Base-by-base conservation (phyloP, 2,113 vertebrate genomes). In the Gnathonemus longibarbis region DNA sequence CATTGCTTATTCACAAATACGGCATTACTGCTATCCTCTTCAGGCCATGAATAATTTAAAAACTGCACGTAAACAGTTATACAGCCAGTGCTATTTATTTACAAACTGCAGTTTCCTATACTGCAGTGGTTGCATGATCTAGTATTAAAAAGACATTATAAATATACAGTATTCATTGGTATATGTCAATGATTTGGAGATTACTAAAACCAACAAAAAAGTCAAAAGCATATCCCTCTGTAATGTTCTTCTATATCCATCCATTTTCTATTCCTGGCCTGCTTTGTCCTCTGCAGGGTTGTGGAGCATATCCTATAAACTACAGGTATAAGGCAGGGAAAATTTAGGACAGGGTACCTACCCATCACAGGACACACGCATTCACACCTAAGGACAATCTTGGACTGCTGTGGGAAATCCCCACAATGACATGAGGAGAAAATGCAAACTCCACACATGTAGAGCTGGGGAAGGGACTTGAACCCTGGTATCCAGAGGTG, bases 1-100 rank as follows among this genome's bases (percentile, higher is more conserved):
- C 42, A 46, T 46, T 42, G 80, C 42, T 46, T 84, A 48, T 45
- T 21, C 31, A 88, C 39, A 39, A 88, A 45, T 11, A 11, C 48
- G 35, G 70, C 50, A 42, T 74, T 50, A 83, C 49, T 45, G 17
- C 74, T 24, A 46, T 89, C 8, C 31, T 24, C 5, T 50, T 77
- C 66, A 49, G 13, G 2, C 10, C 70, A 89, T 89, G 35, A 89
- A 84, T 88, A 88, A 89, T 83, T 83, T n/a, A 77, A 52, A 46
- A 80, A 11, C 70, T 21, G 48, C 8, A 35, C 5, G 0, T 66
- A 56, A 56, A 88, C 5, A n/a, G 66, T 24, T 31, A n/a, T 35
- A 27, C 46, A 49, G 66, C 42, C 19, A 84, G 42, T 42, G 21
- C 21, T 9, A 49, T 35, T 62, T 70, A 5, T 62, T 62, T 27